A percentile compares a stretch with the other conserved stretches of the same genome.
phyloP scores from a whole-genome alignment of 2,797 vertebrate species.

The Falco rusticolus region DNA sequence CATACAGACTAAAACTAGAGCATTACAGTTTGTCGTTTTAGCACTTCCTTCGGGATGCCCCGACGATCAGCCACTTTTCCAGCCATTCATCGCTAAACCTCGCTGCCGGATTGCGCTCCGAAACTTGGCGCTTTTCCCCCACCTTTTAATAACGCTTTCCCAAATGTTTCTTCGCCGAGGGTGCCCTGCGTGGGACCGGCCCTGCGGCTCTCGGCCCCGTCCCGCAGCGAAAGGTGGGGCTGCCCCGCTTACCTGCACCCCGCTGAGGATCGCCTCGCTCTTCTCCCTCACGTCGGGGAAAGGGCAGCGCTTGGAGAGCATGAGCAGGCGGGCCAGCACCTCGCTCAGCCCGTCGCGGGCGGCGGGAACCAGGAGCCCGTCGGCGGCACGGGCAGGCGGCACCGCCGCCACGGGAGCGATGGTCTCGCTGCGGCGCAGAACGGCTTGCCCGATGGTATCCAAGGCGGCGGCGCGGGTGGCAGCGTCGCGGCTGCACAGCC shows the following conservation, averaged over 20 bases:
- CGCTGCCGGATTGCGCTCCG: neutral
- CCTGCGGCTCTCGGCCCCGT: neutral
- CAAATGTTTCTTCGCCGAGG: neutral
- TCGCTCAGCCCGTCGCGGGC: slow-evolving; percentile 80
- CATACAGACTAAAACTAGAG: neutral
- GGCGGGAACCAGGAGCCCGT: neutral
- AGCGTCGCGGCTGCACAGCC: slow-evolving; percentile 85
- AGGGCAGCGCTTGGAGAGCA: slow-evolving; percentile 92
- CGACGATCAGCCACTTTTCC: neutral
- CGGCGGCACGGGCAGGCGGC: neutral
- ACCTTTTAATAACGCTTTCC: neutral
- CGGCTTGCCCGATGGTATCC: slow-evolving; percentile 85
- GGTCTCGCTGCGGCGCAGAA: slow-evolving; percentile 73
- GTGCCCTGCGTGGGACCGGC: too few species aligned
- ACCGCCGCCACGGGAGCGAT: neutral
- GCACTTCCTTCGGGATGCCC: neutral
- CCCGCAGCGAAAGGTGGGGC: neutral
- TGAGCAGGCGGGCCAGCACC: slow-evolving; percentile 88
- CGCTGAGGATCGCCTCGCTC: slow-evolving; percentile 82
- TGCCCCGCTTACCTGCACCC: slow-evolving; percentile 83
- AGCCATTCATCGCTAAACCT: neutral
- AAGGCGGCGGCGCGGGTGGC: slow-evolving; percentile 82
- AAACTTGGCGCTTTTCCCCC: neutral
- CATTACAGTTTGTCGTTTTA: neutral
- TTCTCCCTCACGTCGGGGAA: slow-evolving; percentile 87